Evolutionary conservation across 37 sponge, comb jelly and placozoan genomes (phyloP).

Genomic region (Oscarella lobularis): DNA sequence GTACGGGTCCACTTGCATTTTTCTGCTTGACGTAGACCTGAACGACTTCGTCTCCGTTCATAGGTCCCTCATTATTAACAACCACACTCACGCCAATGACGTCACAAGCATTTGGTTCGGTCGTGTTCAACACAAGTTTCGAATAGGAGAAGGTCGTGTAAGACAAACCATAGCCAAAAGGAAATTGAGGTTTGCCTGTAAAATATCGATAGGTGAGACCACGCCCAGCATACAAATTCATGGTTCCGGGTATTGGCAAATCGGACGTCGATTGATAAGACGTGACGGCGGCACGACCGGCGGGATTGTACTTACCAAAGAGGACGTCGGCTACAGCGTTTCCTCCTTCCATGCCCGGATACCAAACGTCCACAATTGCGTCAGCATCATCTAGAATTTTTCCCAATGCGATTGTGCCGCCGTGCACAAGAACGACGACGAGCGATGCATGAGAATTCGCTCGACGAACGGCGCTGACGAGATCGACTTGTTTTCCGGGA

Average conservation of each 20-base stretch:
- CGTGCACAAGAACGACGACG: conserved; percentile 1
- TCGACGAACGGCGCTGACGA: background rate
- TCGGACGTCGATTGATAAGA: background rate
- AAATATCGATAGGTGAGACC: conserved; percentile 1
- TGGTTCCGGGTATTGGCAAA: background rate
- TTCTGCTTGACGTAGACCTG: conserved; percentile 12
- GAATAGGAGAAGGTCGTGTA: conserved; percentile 1
- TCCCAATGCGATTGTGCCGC: background rate
- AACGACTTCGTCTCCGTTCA: conserved; percentile 6
- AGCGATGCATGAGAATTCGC: background rate
- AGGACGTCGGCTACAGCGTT: conserved; percentile 6
- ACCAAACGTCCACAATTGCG: conserved; percentile 6
- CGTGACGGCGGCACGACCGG: conserved; percentile 5
- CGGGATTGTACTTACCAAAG: conserved; percentile 3
- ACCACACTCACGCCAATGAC: background rate
- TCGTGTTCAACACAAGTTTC: background rate
- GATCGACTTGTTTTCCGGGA: background rate
- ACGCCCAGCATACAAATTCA: background rate
- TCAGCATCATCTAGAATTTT: conserved; percentile 1
- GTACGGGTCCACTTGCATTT: background rate
- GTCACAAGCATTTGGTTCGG: background rate
- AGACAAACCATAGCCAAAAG: conserved; percentile 7
- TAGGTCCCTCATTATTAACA: background rate
- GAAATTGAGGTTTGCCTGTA: background rate
- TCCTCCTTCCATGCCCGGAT: conserved; percentile 9